Evolutionary conservation across 1,140 invertebrate genomes (phyloP).

Genomic region (Coboldia fuscipes): DNA sequence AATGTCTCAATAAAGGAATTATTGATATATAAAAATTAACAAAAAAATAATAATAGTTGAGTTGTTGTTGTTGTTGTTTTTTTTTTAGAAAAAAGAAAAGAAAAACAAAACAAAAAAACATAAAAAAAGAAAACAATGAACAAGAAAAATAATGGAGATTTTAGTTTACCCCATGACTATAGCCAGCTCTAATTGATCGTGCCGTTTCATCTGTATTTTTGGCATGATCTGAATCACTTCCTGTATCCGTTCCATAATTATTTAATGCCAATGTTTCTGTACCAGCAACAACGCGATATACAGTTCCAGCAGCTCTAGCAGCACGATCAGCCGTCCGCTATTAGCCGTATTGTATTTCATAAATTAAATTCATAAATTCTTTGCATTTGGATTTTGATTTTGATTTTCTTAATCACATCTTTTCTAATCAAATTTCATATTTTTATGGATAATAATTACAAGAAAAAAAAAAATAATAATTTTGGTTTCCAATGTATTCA

Average conservation of each 20-base stretch:
- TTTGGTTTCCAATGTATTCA: too few species aligned
- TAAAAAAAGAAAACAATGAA: neutral
- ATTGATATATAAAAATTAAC: too few species aligned
- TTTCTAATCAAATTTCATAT: neutral
- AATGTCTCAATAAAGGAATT: too few species aligned
- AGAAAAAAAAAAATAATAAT: neutral
- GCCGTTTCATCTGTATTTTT: conserved; percentile 1
- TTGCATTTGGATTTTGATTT: too few species aligned
- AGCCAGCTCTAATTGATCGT: neutral
- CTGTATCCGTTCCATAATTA: neutral
- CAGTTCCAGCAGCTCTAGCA: conserved; percentile 48
- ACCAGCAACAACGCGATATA: conserved; percentile 52
- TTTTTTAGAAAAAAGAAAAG: neutral
- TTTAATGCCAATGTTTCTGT: conserved; percentile 42
- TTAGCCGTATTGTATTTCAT: conserved; percentile 11
- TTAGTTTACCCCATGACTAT: conserved; percentile 2
- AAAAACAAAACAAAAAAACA: neutral
- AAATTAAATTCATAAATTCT: too few species aligned
- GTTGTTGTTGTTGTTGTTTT: too few species aligned
- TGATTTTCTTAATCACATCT: too few species aligned
- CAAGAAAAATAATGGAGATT: neutral
- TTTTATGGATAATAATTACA: neutral
- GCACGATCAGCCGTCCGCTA: conserved; percentile 53
- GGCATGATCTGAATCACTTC: neutral
- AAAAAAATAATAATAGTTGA: too few species aligned